Evolutionary conservation across 2,888 invertebrate genomes (phyloP).

Genomic region (Hydraecia micacea): DNA sequence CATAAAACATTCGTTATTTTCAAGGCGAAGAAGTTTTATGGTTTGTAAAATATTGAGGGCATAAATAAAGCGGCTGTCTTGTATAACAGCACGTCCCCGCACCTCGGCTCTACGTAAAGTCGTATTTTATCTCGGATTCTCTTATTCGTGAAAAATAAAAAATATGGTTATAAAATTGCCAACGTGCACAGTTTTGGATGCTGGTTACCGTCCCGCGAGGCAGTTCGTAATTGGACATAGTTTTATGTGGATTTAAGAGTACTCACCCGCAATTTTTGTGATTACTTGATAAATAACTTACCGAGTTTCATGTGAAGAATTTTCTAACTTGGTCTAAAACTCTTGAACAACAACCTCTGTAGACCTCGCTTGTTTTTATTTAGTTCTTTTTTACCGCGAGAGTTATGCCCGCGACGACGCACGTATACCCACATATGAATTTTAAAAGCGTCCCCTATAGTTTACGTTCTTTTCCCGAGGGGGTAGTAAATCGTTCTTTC

Average conservation of each 20-base stretch:
- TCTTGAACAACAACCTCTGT: conserved; percentile 11
- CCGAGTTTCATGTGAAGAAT: conserved; percentile 17
- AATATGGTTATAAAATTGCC: conserved; percentile 83
- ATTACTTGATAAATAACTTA: conserved; percentile 48
- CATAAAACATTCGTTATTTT: conserved; percentile 88
- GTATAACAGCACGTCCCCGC: conserved; percentile 87
- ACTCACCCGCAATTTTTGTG: conserved; percentile 23
- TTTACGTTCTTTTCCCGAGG: conserved; percentile 43
- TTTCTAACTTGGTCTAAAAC: background rate
- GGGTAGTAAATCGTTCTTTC: conserved; percentile 55
- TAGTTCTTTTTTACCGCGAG: conserved; percentile 22
- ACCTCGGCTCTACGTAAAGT: conserved; percentile 79
- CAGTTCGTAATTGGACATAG: conserved; percentile 61
- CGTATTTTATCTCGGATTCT: conserved; percentile 88
- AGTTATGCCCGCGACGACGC: conserved; percentile 23
- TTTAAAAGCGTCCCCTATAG: conserved; percentile 58
- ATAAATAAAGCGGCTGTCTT: conserved; percentile 88
- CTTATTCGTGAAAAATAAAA: conserved; percentile 83
- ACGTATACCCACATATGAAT: conserved; percentile 54
- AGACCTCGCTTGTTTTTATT: conserved; percentile 32
- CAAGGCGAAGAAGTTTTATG: conserved; percentile 87
- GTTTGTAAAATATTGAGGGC: conserved; percentile 89
- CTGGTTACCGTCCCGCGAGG: conserved; percentile 44
- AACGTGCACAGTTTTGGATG: conserved; percentile 74
- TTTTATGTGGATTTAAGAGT: conserved; percentile 42